Conservation (phyloP, 2,888 invertebrate species). For the Dendrolimus houi region DNA sequence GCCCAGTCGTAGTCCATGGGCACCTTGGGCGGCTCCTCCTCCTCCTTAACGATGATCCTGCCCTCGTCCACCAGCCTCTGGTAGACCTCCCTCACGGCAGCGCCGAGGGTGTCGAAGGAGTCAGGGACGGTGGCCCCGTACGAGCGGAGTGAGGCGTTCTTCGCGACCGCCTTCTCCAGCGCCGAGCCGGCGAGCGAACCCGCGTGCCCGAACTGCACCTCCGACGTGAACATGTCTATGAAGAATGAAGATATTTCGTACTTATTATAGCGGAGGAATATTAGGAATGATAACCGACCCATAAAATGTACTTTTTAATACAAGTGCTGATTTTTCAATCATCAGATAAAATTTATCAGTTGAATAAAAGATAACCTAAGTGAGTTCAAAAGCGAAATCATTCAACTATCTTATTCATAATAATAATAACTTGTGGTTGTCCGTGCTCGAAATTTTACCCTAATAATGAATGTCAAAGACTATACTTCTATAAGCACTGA, state of each 20-base stretch:
- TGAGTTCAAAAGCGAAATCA: too few relatives aligned
- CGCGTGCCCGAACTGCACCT: constrained; percentile 99
- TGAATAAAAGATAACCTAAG: too few relatives aligned
- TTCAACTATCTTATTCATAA: too few relatives aligned
- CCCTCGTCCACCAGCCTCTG: constrained; percentile 86
- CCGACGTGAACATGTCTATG: constrained; percentile 86
- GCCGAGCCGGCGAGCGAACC: constrained; percentile 98
- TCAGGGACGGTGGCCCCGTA: constrained; percentile 94
- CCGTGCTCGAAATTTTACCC: too few relatives aligned
- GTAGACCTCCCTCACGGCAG: constrained; percentile 76
- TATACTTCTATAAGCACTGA: too few relatives aligned
- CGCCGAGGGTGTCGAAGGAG: constrained; percentile 92
- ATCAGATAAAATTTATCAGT: neutral
- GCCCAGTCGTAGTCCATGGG: constrained; percentile 99
- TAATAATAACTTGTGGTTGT: too few relatives aligned
- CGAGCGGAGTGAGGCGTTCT: constrained; percentile 88
- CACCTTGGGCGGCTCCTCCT: constrained; percentile 98
- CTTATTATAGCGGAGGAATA: too few relatives aligned
- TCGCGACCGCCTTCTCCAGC: constrained; percentile 93
- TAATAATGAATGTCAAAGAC: too few relatives aligned
- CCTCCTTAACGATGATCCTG: constrained; percentile 89
- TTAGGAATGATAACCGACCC: neutral
- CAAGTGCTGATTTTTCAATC: neutral
- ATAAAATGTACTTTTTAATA: neutral
- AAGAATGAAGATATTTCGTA: too few relatives aligned